phyloP scores from a whole-genome alignment of 1,140 invertebrate species.

The Panagrolaimus sp. region DNA sequence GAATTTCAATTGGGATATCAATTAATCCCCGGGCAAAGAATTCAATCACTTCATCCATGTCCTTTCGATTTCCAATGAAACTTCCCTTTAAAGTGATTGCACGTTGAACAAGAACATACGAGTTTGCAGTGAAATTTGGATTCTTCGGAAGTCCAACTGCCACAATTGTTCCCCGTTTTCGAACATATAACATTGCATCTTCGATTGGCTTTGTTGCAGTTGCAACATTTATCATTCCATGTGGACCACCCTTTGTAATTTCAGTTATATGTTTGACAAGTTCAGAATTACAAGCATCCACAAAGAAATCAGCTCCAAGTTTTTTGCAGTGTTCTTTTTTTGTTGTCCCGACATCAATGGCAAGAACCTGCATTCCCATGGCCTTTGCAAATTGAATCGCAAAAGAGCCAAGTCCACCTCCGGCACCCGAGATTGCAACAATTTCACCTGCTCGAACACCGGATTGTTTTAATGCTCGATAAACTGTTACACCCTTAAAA shows the following conservation, averaged over 20 bases:
- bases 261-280: background rate
- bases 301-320: constrained; percentile 8
- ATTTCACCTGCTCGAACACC: background rate
- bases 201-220: background rate
- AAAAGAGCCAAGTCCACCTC: background rate
- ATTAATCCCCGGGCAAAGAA: background rate
- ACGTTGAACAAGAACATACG: background rate
- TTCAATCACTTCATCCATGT: background rate
- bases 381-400: constrained; percentile 8
- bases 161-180: background rate
- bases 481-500: background rate
- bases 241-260: background rate
- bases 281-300: background rate
- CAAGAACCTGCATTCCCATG: constrained; percentile 1
- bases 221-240: background rate
- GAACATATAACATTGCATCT: background rate
- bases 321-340: constrained; percentile 11
- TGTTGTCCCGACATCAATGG: background rate
- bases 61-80: background rate
- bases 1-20: constrained; percentile 4
- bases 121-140: background rate
- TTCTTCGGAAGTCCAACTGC: background rate
- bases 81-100: constrained; percentile 2
- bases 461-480: constrained; percentile 1
- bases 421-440: background rate